Base-by-base conservation (phyloP, 2,797 vertebrate genomes). In the Sebastes steindachneri region DNA sequence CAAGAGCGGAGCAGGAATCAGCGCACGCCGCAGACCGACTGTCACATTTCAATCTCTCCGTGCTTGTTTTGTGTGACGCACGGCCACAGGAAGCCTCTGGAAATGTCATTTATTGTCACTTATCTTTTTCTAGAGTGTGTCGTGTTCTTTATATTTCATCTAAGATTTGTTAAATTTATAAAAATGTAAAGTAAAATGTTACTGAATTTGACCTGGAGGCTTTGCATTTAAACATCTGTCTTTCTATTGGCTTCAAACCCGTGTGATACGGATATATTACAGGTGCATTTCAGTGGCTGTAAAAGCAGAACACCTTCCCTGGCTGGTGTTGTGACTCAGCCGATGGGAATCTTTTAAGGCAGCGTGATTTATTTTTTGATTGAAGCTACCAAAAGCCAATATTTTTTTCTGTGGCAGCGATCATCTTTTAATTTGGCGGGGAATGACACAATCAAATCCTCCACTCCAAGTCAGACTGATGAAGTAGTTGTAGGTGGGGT, bases 341-440 rank as follows among this genome's bases (percentile, higher is more conserved):
- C 3, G 11, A 67, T 9, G 57, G 10, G 41, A n/a, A 25, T 58
- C 28, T 63, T 23, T 31, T 66, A 11, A 28, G 58, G 66, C 21
- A 1, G 35, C 7, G 3, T 45, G 37, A 68, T 59, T 70, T 75
- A 7, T 45, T 75, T 77, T 70, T 25, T 23, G 19, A 66, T 15
- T 66, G 4, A 58, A 55, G 23, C 29, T 2, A 53, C 11, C 17
- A 26, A 66, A 82, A 73, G 59, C 4, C 29, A 55, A 64, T 63
- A 75, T 73, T 33, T 64, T 33, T 17, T 64, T 33, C 31, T n/a
- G 28, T n/a, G n/a, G 37, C 35, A 37, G 53, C 15, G 21, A 74
- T 68, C 37, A 54, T 58, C n/a, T 65, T 87, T 85, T 71, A 53
- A 79, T 66, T 76, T 70, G 45, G 28, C 12, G 17, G 37, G 48